Conservation (phyloP, 2,888 invertebrate genomes). For the Drosophila meridiana region DNA sequence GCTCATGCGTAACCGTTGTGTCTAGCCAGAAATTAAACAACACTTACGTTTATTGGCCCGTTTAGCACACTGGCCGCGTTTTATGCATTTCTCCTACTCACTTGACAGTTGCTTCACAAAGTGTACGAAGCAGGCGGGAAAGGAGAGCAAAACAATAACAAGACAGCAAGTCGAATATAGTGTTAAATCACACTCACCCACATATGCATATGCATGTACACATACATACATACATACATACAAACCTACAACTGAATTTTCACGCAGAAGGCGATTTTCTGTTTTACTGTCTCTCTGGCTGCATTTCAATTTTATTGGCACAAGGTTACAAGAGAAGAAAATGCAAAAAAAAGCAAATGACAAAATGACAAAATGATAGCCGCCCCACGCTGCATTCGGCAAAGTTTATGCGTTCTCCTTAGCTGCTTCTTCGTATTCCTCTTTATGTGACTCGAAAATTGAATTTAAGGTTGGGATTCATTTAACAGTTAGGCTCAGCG, state of each 20-base stretch:
- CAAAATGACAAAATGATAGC: slow-evolving; percentile 3
- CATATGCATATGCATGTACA: neutral
- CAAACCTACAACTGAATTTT: neutral
- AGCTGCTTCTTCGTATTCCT: slow-evolving; percentile 8
- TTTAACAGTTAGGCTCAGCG: slow-evolving; percentile 49
- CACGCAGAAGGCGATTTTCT: slow-evolving; percentile 16
- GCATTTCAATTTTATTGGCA: slow-evolving; percentile 65
- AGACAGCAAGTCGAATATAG: slow-evolving; percentile 34
- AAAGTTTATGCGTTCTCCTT: slow-evolving; percentile 51
- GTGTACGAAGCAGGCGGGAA: slow-evolving; percentile 17
- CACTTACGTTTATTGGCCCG: slow-evolving; percentile 34
- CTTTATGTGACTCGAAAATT: slow-evolving; percentile 30
- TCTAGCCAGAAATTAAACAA: slow-evolving; percentile 62
- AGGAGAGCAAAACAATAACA: slow-evolving; percentile 27
- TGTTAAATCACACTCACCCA: slow-evolving; percentile 16
- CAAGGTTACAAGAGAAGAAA: slow-evolving; percentile 54
- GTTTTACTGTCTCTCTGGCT: slow-evolving; percentile 38
- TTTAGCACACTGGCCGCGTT: slow-evolving; percentile 24
- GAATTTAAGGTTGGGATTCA: slow-evolving; percentile 28
- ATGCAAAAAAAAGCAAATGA: neutral
- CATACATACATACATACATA: neutral
- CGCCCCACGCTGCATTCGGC: slow-evolving; percentile 42
- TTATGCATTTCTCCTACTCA: slow-evolving; percentile 8
- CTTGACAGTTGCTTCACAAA: slow-evolving; percentile 40
- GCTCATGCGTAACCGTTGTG: slow-evolving; percentile 52